phyloP scores from a whole-genome alignment of 1,140 invertebrate genomes.

The Hyposmocoma kahamanoa region DNA sequence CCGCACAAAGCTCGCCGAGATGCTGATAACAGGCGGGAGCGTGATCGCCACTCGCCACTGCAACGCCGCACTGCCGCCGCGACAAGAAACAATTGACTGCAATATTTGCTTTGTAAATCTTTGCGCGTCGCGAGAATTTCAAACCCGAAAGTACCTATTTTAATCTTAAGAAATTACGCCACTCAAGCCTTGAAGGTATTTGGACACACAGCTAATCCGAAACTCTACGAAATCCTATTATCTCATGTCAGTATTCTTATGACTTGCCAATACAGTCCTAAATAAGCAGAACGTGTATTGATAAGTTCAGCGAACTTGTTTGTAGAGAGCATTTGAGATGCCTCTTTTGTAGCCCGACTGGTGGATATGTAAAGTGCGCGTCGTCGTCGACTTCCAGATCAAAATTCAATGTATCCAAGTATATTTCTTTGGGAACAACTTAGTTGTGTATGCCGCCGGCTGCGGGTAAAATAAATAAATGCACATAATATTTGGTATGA shows the following conservation, averaged over 20 bases:
- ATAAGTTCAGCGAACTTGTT: constrained; percentile 35
- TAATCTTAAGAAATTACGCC: too few relatives aligned
- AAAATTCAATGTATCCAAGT: constrained; percentile 14
- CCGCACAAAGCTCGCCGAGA: constrained; percentile 30
- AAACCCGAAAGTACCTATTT: too few relatives aligned
- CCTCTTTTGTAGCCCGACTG: constrained; percentile 9
- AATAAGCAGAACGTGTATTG: constrained; percentile 46
- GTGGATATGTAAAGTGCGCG: constrained; percentile 25
- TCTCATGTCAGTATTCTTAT: constrained; percentile 15
- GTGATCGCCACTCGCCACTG: constrained; percentile 24
- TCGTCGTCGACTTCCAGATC: constrained; percentile 12
- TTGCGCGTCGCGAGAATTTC: too few relatives aligned
- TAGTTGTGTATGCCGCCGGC: constrained; percentile 8
- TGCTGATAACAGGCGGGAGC: constrained; percentile 33
- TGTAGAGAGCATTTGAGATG: constrained; percentile 14
- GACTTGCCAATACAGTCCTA: constrained; percentile 41
- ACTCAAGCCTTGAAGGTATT: too few relatives aligned
- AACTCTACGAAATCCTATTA: too few relatives aligned
- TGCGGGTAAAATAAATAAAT: constrained; percentile 43
- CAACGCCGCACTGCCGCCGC: constrained; percentile 21
- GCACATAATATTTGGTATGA: constrained; percentile 62
- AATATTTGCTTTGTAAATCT: constrained; percentile 27
- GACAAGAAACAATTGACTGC: too few relatives aligned
- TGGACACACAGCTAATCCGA: too few relatives aligned
- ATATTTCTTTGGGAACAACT: constrained; percentile 16